These are phyloP conservation scores for Dromococcyx pavoninus DNA, from an alignment of 2,797 vertebrate genomes.

Conservation along the genomic window DNA sequence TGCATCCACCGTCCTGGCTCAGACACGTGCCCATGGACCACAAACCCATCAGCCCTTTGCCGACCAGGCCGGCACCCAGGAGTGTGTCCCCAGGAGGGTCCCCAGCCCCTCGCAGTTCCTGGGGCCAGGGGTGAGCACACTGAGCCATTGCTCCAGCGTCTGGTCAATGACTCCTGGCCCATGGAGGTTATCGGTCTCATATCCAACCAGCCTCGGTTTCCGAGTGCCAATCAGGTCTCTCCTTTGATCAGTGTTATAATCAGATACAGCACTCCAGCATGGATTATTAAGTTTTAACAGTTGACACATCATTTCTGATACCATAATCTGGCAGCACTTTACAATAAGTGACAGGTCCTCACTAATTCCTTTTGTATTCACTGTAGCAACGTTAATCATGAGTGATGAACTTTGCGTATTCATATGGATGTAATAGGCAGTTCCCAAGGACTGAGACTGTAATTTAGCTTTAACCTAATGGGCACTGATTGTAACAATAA, in stretches of 20 bases:
- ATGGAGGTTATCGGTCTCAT: slow-evolving; percentile 26
- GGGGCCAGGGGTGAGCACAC: background rate
- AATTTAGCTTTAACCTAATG: slow-evolving; percentile 75
- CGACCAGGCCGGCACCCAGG: background rate
- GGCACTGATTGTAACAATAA: slow-evolving; percentile 75
- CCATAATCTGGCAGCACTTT: slow-evolving; percentile 67
- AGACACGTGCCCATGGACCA: background rate
- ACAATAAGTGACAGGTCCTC: slow-evolving; percentile 70
- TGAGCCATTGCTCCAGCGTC: accelerated
- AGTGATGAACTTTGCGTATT: slow-evolving; percentile 77
- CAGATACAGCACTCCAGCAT: slow-evolving; percentile 65
- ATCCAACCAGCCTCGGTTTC: background rate
- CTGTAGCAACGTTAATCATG: slow-evolving; percentile 71
- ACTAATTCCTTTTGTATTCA: slow-evolving; percentile 72
- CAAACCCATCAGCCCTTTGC: background rate
- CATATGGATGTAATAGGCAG: slow-evolving; percentile 73
- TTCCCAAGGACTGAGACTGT: slow-evolving; percentile 76
- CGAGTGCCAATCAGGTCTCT: slow-evolving; percentile 49
- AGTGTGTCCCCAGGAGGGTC: background rate
- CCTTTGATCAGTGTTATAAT: slow-evolving; percentile 65
- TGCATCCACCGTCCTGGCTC: background rate
- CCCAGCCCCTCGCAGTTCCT: background rate
- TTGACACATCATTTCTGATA: slow-evolving; percentile 59
- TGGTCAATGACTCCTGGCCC: slow-evolving; percentile 44
- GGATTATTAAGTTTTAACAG: slow-evolving; percentile 67